phyloP scores from a whole-genome alignment of 2,797 vertebrate species.

The Darevskia mixta region DNA sequence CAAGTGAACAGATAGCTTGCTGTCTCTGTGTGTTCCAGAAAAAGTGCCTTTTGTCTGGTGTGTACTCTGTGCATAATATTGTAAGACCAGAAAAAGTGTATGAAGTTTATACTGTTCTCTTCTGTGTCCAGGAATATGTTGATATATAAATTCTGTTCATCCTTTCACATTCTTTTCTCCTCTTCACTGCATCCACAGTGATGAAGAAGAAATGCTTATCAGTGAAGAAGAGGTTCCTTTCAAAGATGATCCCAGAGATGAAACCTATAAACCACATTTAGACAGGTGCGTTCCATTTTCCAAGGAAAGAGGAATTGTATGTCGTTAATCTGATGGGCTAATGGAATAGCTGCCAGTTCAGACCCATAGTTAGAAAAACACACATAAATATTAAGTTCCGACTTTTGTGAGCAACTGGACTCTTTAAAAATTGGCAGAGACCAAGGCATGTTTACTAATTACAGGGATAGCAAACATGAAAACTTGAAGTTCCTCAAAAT shows the following conservation, averaged over 20 bases:
- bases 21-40: not conserved
- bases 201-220: slow-evolving; percentile 88
- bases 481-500: not conserved
- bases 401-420: not conserved
- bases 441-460: slow-evolving; percentile 9
- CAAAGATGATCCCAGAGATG: slow-evolving; percentile 94
- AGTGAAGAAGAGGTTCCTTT: slow-evolving; percentile 96
- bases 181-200: slow-evolving; percentile 73
- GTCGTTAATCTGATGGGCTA: not conserved
- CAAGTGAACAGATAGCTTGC: not conserved
- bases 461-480: not conserved
- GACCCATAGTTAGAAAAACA: too few species aligned
- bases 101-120: not conserved
- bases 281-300: slow-evolving; percentile 82
- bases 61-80: not conserved
- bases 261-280: slow-evolving; percentile 93
- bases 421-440: not conserved
- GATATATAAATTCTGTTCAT: not conserved
- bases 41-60: not conserved
- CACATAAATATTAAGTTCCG: not conserved
- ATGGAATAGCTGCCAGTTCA: not conserved
- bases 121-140: not conserved
- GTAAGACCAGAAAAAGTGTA: not conserved
- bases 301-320: not conserved
- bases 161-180: not conserved